These are phyloP conservation scores for Cheilosia urbana DNA, from an alignment of 2,888 invertebrate species.

Conservation along the genomic window DNA sequence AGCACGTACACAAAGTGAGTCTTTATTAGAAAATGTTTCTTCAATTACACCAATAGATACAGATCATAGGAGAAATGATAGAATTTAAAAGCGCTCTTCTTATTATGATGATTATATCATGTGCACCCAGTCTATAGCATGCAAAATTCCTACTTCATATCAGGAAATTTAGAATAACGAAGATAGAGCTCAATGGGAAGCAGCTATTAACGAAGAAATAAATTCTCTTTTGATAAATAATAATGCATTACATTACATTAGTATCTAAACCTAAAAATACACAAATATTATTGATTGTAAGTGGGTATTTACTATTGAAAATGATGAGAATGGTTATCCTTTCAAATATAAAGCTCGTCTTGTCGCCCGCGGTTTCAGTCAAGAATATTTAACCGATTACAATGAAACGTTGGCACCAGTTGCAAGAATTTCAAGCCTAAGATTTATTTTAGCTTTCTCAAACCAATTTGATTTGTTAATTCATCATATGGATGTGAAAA, in stretches of 20 bases:
- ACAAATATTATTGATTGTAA: constrained; percentile 70
- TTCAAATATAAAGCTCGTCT: too few relatives aligned
- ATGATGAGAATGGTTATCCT: too few relatives aligned
- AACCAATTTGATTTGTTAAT: too few relatives aligned
- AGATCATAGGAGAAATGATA: constrained; percentile 33
- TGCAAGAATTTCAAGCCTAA: too few relatives aligned
- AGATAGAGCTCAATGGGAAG: constrained; percentile 63
- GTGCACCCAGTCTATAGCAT: constrained; percentile 54
- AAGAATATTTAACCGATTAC: too few relatives aligned
- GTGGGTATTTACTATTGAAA: constrained; percentile 6
- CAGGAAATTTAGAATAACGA: constrained; percentile 60
- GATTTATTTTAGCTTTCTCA: too few relatives aligned
- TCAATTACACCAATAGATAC: neutral
- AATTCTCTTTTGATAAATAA: constrained; percentile 68
- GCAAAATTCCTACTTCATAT: constrained; percentile 61
- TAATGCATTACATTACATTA: too few relatives aligned
- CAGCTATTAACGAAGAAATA: constrained; percentile 71
- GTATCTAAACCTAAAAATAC: constrained; percentile 55
- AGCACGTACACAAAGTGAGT: constrained; percentile 8
- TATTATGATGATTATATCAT: constrained; percentile 54
- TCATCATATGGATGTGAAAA: too few relatives aligned
- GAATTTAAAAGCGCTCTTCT: constrained; percentile 29
- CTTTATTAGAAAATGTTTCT: neutral
- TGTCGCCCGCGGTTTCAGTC: too few relatives aligned
- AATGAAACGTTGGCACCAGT: too few relatives aligned